These are phyloP conservation scores for Trichonephila clavipes DNA, from an alignment of 1,140 invertebrate species.

Conservation along the genomic window DNA sequence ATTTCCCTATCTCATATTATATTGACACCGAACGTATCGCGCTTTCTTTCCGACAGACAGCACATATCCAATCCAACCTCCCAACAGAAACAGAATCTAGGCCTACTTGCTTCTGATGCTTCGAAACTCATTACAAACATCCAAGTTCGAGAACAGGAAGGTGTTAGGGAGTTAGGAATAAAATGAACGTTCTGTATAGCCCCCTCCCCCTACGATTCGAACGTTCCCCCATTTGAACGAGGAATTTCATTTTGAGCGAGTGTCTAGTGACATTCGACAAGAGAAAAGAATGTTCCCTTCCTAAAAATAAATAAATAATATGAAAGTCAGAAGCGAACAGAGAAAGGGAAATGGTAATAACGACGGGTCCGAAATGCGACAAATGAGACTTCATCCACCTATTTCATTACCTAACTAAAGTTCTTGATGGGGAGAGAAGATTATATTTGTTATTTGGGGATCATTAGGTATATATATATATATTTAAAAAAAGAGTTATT, in stretches of 20 bases:
- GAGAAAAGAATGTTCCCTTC: neutral
- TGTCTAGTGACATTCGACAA: conserved; percentile 48
- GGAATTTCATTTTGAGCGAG: conserved; percentile 11
- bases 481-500: neutral
- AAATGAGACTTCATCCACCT: conserved; percentile 8
- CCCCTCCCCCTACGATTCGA: neutral
- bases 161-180: neutral
- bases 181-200: conserved; percentile 29
- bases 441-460: neutral
- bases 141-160: neutral
- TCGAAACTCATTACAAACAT: neutral
- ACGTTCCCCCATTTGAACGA: neutral
- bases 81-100: neutral
- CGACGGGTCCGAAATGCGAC: neutral
- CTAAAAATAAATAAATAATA: conserved; percentile 9
- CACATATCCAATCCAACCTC: neutral
- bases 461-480: neutral
- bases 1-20: neutral
- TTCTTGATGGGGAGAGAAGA: neutral
- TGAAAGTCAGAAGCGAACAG: neutral
- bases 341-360: conserved; percentile 17
- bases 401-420: neutral
- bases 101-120: neutral
- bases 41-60: neutral
- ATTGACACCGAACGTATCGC: neutral